These are phyloP conservation scores for Neotoxoptera formosana DNA, from an alignment of 1,140 invertebrate genomes.

Conservation along the genomic window DNA sequence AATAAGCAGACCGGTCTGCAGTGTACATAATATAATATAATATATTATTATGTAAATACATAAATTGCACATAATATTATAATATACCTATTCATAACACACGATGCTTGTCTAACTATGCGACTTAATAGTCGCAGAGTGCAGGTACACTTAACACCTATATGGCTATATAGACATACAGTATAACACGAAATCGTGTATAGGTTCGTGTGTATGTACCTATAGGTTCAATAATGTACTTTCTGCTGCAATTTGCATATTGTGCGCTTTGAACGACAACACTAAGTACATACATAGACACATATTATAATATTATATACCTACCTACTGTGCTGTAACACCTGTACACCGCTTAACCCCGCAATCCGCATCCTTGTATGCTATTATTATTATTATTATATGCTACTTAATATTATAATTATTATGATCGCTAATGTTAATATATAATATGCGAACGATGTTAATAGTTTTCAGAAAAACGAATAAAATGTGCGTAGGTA, in stretches of 20 bases:
- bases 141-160: neutral
- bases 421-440: no score
- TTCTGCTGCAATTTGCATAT: neutral
- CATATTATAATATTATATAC: neutral
- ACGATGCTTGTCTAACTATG: neutral
- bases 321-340: neutral
- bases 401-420: no score
- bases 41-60: slow-evolving; percentile 18
- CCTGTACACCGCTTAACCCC: neutral
- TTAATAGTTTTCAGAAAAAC: no score
- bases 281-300: neutral
- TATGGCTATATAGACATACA: neutral
- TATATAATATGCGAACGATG: no score
- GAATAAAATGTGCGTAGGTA: no score
- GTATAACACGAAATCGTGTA: neutral
- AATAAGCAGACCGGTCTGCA: neutral
- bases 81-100: neutral
- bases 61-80: slow-evolving; percentile 14
- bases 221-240: neutral
- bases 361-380: neutral
- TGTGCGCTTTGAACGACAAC: neutral
- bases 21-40: neutral
- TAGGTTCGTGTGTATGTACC: neutral
- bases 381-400: no score
- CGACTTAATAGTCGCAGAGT: neutral